phyloP scores from a whole-genome alignment of 2,797 vertebrate species.

The Atherinosoma microstoma region DNA sequence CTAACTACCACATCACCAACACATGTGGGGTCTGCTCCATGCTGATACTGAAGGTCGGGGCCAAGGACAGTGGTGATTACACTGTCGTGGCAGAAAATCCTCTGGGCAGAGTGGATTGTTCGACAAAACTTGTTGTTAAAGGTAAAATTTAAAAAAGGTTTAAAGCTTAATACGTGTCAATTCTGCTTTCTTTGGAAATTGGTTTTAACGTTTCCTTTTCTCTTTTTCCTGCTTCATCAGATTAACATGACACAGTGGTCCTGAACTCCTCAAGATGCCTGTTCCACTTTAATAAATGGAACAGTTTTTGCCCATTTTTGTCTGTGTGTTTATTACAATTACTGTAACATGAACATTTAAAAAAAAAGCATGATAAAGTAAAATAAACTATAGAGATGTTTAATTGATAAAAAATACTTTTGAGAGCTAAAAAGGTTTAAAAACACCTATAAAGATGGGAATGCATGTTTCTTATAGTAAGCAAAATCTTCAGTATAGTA shows the following conservation, averaged over 20 bases:
- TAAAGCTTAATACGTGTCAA: background rate
- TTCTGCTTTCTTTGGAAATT: background rate
- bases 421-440: background rate
- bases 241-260: conserved; percentile 34
- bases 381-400: background rate
- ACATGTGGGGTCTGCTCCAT: conserved; percentile 92
- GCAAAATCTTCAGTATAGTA: background rate
- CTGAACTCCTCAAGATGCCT: conserved; percentile 3
- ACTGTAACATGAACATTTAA: conserved; percentile 1
- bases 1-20: conserved; percentile 86
- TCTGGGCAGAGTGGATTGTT: conserved; percentile 83
- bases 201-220: background rate
- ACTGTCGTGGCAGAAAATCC: conserved; percentile 86
- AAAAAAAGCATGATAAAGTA: background rate
- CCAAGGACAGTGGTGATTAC: conserved; percentile 88
- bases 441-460: background rate
- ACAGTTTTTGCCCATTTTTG: conserved; percentile 1
- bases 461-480: too few species aligned
- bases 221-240: conserved; percentile 41
- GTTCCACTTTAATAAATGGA: conserved; percentile 10
- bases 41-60: conserved; percentile 84
- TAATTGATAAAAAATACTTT: background rate
- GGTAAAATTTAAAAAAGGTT: conserved; percentile 73
- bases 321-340: conserved; percentile 4
- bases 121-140: conserved; percentile 87